Evolutionary conservation across 2,888 invertebrate species (phyloP).

Genomic region (Rhingia rostrata): DNA sequence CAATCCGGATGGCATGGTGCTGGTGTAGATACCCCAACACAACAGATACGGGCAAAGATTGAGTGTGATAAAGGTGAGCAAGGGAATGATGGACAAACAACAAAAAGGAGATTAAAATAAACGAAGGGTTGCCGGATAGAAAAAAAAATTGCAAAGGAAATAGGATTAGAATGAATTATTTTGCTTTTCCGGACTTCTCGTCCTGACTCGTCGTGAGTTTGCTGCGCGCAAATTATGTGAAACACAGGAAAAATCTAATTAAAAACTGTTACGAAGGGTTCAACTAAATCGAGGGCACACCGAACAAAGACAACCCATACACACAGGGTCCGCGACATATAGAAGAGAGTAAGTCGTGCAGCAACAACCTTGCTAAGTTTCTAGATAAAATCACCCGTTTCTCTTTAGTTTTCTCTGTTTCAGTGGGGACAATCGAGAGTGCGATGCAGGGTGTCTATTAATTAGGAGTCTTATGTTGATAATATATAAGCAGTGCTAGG

Average conservation of each 20-base stretch:
- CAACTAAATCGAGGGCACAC: not conserved
- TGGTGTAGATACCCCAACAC: constrained; percentile 22
- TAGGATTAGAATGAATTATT: constrained; percentile 65
- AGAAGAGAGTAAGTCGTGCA: constrained; percentile 7
- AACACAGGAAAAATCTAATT: constrained; percentile 63
- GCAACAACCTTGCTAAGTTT: constrained; percentile 29
- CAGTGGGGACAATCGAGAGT: too few species aligned
- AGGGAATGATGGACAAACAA: constrained; percentile 16
- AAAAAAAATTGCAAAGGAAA: constrained; percentile 25
- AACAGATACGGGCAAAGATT: constrained; percentile 46
- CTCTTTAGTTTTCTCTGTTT: too few species aligned
- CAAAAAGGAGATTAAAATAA: constrained; percentile 32
- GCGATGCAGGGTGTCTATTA: too few species aligned
- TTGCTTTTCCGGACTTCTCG: constrained; percentile 49
- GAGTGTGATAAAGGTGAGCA: constrained; percentile 51
- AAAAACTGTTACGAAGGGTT: constrained; percentile 41
- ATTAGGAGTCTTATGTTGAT: too few species aligned
- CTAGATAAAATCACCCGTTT: constrained; percentile 18
- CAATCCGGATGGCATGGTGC: constrained; percentile 33
- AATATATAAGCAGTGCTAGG: too few species aligned
- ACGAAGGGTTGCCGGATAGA: constrained; percentile 1
- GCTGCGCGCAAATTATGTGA: constrained; percentile 44
- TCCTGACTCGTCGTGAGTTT: constrained; percentile 38
- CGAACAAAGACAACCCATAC: not conserved
- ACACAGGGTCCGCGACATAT: too few species aligned